A percentile compares a stretch with the other conserved stretches of the same genome.
Evolutionary conservation across 2,888 invertebrate species (phyloP).

Genomic region (Proisotoma minuta): DNA sequence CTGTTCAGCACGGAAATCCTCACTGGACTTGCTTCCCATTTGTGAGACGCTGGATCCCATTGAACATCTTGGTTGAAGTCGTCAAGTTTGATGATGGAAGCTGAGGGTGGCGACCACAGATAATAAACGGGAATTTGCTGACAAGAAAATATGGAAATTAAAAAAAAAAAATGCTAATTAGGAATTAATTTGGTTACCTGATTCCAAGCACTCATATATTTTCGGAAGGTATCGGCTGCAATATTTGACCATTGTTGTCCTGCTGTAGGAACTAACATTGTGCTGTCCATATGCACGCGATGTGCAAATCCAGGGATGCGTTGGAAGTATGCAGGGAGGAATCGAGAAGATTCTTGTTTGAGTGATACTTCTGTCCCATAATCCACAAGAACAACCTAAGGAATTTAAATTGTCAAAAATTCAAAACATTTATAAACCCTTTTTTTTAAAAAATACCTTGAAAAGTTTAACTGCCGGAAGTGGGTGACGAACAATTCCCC

Average conservation of each 20-base stretch:
- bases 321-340: conserved; percentile 17
- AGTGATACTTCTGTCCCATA: conserved; percentile 18
- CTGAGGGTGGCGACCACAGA: not conserved
- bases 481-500: conserved; percentile 5
- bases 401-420: not conserved
- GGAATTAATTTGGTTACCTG: not conserved
- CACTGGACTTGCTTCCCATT: not conserved
- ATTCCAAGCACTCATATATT: conserved; percentile 18
- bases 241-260: conserved; percentile 9
- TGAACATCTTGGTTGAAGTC: conserved; percentile 18
- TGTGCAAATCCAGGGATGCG: conserved; percentile 20
- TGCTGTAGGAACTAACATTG: not conserved
- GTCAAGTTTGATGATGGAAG: not conserved
- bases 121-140: conserved; percentile 13
- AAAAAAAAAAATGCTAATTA: not conserved
- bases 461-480: not conserved
- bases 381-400: conserved; percentile 24
- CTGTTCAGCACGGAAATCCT: not conserved
- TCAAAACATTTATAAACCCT: not conserved
- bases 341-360: not conserved
- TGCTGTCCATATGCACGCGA: conserved; percentile 22
- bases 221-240: conserved; percentile 11
- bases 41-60: not conserved
- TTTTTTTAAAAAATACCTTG: not conserved
- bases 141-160: too few relatives aligned